phyloP scores from a whole-genome alignment of 2,113 vertebrate genomes.

The Strix uralensis region DNA sequence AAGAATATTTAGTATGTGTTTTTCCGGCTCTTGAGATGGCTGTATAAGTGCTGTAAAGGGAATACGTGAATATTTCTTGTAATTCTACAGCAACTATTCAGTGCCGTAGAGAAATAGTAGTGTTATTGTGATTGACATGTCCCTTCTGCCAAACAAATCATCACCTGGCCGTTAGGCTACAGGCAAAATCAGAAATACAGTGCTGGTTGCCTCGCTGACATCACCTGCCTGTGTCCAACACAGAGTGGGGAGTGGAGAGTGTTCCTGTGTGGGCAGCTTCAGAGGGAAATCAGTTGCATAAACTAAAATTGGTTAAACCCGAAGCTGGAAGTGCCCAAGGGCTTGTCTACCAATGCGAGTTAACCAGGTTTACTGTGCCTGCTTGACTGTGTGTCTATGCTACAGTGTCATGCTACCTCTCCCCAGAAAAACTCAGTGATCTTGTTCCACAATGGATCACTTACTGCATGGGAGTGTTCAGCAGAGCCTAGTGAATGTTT shows the following conservation, averaged over 20 bases:
- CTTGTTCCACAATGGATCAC: not conserved
- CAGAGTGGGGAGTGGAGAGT: not conserved
- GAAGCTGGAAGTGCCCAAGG: not conserved
- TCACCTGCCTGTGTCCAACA: not conserved
- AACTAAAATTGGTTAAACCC: not conserved
- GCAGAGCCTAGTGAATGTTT: not conserved
- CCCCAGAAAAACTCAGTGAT: not conserved
- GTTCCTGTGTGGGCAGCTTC: not conserved
- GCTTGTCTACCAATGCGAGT: not conserved
- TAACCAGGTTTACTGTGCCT: not conserved
- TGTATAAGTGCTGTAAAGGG: not conserved
- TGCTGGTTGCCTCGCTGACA: not conserved
- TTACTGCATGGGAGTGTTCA: not conserved
- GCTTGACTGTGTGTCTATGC: not conserved
- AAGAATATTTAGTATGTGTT: accelerated
- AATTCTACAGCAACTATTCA: not conserved
- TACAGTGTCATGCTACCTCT: no score
- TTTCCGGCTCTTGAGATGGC: not conserved
- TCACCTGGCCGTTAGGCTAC: not conserved
- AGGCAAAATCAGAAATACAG: not conserved
- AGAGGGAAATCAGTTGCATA: not conserved
- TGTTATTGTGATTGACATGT: not conserved
- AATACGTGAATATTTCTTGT: not conserved
- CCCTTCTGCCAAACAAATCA: not conserved
- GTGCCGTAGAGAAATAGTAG: not conserved